Conservation (phyloP, 2,888 invertebrate genomes). For the Phalera bucephala region DNA sequence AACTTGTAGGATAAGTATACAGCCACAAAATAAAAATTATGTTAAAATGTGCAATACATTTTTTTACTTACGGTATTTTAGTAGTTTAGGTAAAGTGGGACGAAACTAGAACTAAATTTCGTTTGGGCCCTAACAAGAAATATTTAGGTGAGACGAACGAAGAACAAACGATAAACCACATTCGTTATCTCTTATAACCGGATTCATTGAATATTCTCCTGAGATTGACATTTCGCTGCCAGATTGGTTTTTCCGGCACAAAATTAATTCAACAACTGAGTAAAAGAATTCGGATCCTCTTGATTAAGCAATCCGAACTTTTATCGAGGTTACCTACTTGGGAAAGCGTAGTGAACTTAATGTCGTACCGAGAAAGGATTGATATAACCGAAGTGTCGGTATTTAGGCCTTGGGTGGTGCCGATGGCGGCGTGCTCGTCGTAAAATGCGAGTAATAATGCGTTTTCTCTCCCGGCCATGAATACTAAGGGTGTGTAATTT, state of each 20-base stretch:
- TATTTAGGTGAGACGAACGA: too few relatives aligned
- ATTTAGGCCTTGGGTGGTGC: constrained; percentile 19
- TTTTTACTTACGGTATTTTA: too few relatives aligned
- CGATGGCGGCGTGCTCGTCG: constrained; percentile 13
- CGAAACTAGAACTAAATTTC: too few relatives aligned
- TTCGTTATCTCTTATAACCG: too few relatives aligned
- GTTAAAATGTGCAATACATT: too few relatives aligned
- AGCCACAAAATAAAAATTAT: too few relatives aligned
- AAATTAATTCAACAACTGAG: constrained; percentile 28
- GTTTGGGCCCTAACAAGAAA: too few relatives aligned
- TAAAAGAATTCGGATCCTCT: constrained; percentile 22
- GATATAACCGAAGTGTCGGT: constrained; percentile 19
- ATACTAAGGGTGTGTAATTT: constrained; percentile 56
- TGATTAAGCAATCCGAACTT: constrained; percentile 24
- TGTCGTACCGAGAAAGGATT: constrained; percentile 10
- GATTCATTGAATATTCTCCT: constrained; percentile 30
- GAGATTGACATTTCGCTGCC: constrained; percentile 21
- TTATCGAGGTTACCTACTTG: constrained; percentile 25
- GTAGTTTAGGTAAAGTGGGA: too few relatives aligned
- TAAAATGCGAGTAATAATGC: constrained; percentile 28
- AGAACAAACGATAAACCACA: too few relatives aligned
- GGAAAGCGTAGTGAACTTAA: constrained; percentile 15
- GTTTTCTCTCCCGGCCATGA: constrained; percentile 31
- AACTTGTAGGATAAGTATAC: too few relatives aligned
- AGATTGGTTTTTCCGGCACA: constrained; percentile 22